Evolutionary conservation across 2,888 invertebrate species (phyloP).

Genomic region (Zaprionus lineosus): DNA sequence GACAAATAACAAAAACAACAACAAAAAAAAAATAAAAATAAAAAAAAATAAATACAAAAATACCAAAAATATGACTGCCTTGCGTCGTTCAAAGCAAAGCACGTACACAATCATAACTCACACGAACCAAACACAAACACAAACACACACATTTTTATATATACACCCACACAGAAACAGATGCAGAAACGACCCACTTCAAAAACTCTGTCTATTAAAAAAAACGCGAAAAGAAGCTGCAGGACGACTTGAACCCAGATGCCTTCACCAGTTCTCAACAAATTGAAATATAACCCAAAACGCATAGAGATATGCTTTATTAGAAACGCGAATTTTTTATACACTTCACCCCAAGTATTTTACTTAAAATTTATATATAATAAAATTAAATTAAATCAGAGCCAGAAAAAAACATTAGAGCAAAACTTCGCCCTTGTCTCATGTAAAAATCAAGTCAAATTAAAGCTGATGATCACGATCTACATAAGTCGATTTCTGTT

Average conservation of each 20-base stretch:
- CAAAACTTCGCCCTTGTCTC: too few species aligned
- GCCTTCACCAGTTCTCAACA: constrained; percentile 16
- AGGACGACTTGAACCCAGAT: constrained; percentile 27
- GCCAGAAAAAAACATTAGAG: background rate
- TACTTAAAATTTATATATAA: background rate
- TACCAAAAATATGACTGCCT: constrained; percentile 40
- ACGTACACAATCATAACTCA: constrained; percentile 65
- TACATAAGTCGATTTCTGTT: too few species aligned
- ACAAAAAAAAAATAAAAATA: constrained; percentile 9
- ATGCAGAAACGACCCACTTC: constrained; percentile 56
- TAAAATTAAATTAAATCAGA: background rate
- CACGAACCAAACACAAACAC: constrained; percentile 22
- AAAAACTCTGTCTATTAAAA: constrained; percentile 67
- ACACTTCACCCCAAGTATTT: too few species aligned
- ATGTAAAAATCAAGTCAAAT: too few species aligned
- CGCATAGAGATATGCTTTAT: background rate
- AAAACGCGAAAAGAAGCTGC: constrained; percentile 27
- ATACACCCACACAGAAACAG: constrained; percentile 13
- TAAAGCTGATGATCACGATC: too few species aligned
- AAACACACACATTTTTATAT: constrained; percentile 22
- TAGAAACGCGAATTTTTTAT: background rate
- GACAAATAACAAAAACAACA: constrained; percentile 22
- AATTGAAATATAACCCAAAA: constrained; percentile 54
- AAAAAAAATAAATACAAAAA: constrained; percentile 8
- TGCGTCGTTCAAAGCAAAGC: constrained; percentile 55